Conservation (phyloP, 92 coral and sea anemone species). For the Bergia sp. region DNA sequence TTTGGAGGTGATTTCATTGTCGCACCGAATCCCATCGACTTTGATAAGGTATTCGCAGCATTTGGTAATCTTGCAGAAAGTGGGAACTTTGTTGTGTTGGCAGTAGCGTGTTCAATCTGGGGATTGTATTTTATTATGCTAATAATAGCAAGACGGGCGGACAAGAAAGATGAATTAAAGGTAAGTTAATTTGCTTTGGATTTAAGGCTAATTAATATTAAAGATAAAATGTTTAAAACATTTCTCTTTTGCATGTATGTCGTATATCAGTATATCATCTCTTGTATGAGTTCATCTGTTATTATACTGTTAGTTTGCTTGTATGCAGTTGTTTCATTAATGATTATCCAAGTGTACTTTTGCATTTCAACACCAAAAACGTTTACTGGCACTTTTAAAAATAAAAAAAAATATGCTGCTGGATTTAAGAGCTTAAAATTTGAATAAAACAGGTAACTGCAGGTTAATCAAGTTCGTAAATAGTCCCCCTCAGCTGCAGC, state of each 20-base stretch:
- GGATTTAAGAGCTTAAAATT: too few relatives aligned
- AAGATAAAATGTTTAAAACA: neutral
- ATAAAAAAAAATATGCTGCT: too few relatives aligned
- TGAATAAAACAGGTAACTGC: too few relatives aligned
- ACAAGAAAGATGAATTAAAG: slow-evolving; percentile 68
- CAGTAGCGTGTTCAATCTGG: slow-evolving; percentile 73
- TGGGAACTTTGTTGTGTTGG: slow-evolving; percentile 80
- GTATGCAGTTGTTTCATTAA: too few relatives aligned
- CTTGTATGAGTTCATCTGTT: too few relatives aligned
- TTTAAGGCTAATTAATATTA: neutral
- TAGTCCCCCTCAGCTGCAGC: too few relatives aligned
- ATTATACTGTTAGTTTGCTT: too few relatives aligned
- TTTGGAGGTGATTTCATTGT: slow-evolving; percentile 94
- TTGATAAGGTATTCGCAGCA: slow-evolving; percentile 76
- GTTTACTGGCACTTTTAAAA: too few relatives aligned
- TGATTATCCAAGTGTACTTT: too few relatives aligned
- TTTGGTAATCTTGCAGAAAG: slow-evolving; percentile 78
- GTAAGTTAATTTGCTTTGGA: slow-evolving; percentile 38
- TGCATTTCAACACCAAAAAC: too few relatives aligned
- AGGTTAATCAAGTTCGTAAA: too few relatives aligned
- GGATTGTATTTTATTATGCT: slow-evolving; percentile 70
- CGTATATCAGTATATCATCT: too few relatives aligned
- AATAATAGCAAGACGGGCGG: slow-evolving; percentile 82
- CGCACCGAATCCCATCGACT: slow-evolving; percentile 96
- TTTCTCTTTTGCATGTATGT: neutral